Percentiles rank a stretch among this genome's conserved stretches.
phyloP scores from a whole-genome alignment of 2,113 vertebrate species.

The Polypterus senegalus region DNA sequence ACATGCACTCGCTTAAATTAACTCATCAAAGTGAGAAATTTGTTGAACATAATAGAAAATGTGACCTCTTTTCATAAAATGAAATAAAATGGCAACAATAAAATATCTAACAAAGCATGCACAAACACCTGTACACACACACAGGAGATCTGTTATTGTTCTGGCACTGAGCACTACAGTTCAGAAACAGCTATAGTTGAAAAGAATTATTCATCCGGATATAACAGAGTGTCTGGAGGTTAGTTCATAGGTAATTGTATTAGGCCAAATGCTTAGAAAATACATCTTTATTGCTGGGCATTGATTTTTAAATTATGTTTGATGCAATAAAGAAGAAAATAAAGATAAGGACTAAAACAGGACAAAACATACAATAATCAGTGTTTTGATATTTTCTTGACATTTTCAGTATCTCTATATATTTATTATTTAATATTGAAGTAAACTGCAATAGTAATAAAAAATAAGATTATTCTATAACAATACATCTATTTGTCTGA shows the following conservation, averaged over 20 bases:
- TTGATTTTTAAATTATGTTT: slow-evolving; percentile 15
- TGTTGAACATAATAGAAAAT: no score
- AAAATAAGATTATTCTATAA: no score
- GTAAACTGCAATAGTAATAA: background rate
- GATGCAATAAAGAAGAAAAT: slow-evolving; percentile 5
- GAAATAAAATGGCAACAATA: background rate
- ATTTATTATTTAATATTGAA: slow-evolving; percentile 1
- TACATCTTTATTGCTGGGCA: slow-evolving; percentile 12
- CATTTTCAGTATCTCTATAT: background rate
- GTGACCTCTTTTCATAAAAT: background rate
- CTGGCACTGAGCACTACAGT: background rate
- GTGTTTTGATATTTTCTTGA: background rate
- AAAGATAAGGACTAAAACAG: background rate
- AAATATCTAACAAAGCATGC: background rate
- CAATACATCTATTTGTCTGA: no score
- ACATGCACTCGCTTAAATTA: no score
- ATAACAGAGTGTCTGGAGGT: background rate
- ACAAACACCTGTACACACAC: no score
- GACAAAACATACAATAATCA: background rate
- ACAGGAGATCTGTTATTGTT: background rate
- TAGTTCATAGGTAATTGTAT: slow-evolving; percentile 9
- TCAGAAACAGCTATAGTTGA: slow-evolving; percentile 3
- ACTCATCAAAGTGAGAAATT: no score
- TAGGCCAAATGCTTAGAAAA: slow-evolving; percentile 10
- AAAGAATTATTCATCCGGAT: slow-evolving; percentile 16